Conservation (phyloP, 2,113 vertebrate genomes). For the Osmerus mordax region DNA sequence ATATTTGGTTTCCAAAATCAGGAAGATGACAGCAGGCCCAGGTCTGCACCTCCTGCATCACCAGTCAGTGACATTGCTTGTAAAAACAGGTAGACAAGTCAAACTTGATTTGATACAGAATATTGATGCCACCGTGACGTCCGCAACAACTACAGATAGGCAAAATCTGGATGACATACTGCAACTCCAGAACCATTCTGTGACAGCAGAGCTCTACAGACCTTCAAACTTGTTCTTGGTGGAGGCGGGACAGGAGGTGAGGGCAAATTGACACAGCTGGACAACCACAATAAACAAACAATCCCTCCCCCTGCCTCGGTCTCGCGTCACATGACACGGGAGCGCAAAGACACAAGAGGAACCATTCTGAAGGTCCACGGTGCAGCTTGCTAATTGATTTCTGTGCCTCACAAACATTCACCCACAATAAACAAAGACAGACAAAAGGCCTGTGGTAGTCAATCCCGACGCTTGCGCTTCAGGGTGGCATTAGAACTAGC, state of each 20-base stretch:
- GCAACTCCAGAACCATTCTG: neutral
- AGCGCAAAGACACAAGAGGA: constrained; percentile 29
- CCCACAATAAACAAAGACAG: neutral
- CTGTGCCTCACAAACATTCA: neutral
- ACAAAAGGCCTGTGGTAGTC: neutral
- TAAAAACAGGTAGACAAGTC: too few relatives aligned
- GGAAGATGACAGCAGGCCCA: too few relatives aligned
- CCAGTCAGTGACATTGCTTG: too few relatives aligned
- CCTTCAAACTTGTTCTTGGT: neutral
- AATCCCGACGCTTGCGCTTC: neutral
- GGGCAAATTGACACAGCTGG: constrained; percentile 30
- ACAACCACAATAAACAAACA: constrained; percentile 40
- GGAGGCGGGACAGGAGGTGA: neutral
- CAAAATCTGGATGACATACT: too few relatives aligned
- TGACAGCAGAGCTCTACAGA: neutral
- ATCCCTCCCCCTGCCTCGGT: constrained; percentile 14
- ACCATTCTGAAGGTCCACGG: constrained; percentile 24
- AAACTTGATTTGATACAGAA: too few relatives aligned
- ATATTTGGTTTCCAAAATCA: too few relatives aligned
- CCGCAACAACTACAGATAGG: too few relatives aligned
- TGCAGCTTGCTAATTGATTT: constrained; percentile 3
- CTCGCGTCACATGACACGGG: constrained; percentile 39
- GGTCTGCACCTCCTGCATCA: too few relatives aligned
- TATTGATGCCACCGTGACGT: too few relatives aligned
- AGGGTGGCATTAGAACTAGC: neutral